Percentiles rank a stretch among this genome's conserved stretches.
Conservation (phyloP, 2,888 invertebrate genomes). For the Tipula lateralis region DNA sequence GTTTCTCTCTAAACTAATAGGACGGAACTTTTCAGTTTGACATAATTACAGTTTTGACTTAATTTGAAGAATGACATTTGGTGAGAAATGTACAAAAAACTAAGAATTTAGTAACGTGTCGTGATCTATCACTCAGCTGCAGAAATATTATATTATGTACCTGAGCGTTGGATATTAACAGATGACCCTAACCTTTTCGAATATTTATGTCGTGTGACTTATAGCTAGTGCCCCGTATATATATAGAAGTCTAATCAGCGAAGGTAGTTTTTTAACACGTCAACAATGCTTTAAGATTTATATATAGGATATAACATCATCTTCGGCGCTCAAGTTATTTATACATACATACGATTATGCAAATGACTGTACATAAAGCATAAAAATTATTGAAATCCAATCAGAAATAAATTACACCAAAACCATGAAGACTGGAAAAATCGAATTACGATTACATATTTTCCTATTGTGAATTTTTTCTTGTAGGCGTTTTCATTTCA, state of each 20-base stretch:
- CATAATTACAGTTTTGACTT: too few species aligned
- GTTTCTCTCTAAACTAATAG: too few species aligned
- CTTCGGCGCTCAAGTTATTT: background rate
- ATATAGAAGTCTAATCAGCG: background rate
- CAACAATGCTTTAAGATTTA: background rate
- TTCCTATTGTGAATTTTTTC: background rate
- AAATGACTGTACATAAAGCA: background rate
- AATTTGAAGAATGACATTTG: too few species aligned
- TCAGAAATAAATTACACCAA: background rate
- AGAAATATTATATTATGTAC: background rate
- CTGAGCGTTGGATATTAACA: too few species aligned
- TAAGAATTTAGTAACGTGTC: background rate
- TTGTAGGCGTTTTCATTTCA: background rate
- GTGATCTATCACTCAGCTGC: background rate
- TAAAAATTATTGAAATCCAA: background rate
- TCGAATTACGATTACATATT: conserved; percentile 24
- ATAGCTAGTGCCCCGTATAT: too few species aligned
- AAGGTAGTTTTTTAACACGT: background rate
- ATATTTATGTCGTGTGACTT: background rate
- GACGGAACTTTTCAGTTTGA: too few species aligned
- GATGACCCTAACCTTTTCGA: background rate
- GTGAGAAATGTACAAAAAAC: too few species aligned
- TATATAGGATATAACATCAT: background rate
- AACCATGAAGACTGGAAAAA: background rate
- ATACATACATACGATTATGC: background rate